phyloP scores from a whole-genome alignment of 1,140 invertebrate genomes.

The Drosophila insularis region DNA sequence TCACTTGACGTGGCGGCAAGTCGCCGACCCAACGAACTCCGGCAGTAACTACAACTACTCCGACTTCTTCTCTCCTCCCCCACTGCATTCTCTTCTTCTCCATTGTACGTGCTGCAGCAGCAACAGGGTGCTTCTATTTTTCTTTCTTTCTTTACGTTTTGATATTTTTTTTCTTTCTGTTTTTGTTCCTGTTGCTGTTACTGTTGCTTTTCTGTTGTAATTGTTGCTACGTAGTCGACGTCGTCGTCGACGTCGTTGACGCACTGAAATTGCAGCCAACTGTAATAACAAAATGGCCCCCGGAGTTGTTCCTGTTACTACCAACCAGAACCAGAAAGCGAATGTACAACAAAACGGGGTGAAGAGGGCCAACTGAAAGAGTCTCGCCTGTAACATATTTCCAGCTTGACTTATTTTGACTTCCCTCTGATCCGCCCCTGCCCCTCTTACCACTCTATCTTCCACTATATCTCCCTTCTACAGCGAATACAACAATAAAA shows the following conservation, averaged over 20 bases:
- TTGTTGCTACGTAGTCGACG: slow-evolving; percentile 64
- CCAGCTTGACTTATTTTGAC: slow-evolving; percentile 76
- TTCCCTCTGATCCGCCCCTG: slow-evolving; percentile 29
- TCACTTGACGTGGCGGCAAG: slow-evolving; percentile 63
- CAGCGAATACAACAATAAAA: neutral
- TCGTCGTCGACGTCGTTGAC: slow-evolving; percentile 25
- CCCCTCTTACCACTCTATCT: neutral
- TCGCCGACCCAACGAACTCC: slow-evolving; percentile 47
- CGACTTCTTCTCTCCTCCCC: neutral
- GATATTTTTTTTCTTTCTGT: neutral
- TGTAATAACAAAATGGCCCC: slow-evolving; percentile 76
- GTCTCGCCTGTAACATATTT: slow-evolving; percentile 56
- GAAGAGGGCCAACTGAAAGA: neutral
- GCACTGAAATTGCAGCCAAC: slow-evolving; percentile 70
- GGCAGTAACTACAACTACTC: neutral
- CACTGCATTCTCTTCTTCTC: neutral
- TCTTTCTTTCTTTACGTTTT: slow-evolving; percentile 28
- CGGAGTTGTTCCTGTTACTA: slow-evolving; percentile 62
- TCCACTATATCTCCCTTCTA: neutral
- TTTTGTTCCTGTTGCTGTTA: slow-evolving; percentile 16
- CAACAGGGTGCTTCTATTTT: slow-evolving; percentile 58
- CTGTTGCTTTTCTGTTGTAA: slow-evolving; percentile 50
- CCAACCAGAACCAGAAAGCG: slow-evolving; percentile 16
- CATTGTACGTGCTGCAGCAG: slow-evolving; percentile 20
- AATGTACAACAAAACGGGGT: slow-evolving; percentile 6